Conservation (phyloP, 2,888 invertebrate species). For the Lissonota sp. region DNA sequence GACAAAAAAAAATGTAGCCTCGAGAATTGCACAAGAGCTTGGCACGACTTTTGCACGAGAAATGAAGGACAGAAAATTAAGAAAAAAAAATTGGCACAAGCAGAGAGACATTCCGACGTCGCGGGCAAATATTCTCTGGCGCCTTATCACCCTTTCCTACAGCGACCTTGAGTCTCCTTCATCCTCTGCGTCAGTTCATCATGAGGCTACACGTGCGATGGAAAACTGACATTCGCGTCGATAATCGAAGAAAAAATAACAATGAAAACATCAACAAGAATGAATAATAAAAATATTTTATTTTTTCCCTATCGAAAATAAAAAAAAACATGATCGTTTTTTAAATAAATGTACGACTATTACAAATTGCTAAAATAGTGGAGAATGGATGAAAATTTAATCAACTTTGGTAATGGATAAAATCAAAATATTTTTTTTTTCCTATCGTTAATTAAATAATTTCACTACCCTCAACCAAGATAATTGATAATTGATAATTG, state of each 20-base stretch:
- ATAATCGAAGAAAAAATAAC: background rate
- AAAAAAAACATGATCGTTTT: no score
- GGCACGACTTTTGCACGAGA: conserved; percentile 40
- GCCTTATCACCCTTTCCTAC: conserved; percentile 40
- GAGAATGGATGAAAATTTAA: no score
- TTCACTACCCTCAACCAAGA: no score
- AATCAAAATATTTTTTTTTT: no score
- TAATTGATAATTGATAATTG: no score
- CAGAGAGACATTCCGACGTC: conserved; percentile 30
- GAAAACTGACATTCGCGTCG: no score
- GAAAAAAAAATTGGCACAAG: conserved; percentile 60
- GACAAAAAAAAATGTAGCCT: conserved; percentile 22
- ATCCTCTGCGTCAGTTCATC: conserved; percentile 26
- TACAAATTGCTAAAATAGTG: no score
- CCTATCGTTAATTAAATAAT: no score
- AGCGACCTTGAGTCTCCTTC: conserved; percentile 54
- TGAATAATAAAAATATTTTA: background rate
- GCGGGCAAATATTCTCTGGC: conserved; percentile 41
- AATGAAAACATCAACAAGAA: background rate
- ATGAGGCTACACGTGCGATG: no score
- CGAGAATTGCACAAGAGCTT: conserved; percentile 34
- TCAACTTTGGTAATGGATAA: no score
- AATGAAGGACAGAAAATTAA: conserved; percentile 13
- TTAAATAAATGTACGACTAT: no score
- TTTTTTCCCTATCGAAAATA: no score